These are phyloP conservation scores for Montifringilla adamsi DNA, from an alignment of 2,113 vertebrate genomes.

Conservation along the genomic window DNA sequence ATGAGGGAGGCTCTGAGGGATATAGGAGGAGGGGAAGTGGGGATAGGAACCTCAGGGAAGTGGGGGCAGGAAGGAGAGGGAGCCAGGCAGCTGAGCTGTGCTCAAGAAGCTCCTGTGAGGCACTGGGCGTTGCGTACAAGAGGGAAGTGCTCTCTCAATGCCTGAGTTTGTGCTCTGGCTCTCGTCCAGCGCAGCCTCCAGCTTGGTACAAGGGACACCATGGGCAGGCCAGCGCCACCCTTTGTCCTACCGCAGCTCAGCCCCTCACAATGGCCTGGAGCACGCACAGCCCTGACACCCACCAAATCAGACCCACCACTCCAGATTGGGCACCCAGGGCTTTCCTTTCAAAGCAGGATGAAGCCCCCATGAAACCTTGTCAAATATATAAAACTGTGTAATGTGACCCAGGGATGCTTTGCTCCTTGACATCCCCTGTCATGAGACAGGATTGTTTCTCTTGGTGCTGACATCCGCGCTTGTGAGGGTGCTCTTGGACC, in stretches of 20 bases:
- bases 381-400: not conserved
- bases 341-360: not conserved
- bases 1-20: not conserved
- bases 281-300: not conserved
- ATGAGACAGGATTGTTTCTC: not conserved
- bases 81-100: not conserved
- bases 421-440: not conserved
- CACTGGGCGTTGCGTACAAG: not conserved
- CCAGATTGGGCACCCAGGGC: not conserved
- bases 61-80: not conserved
- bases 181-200: rapidly evolving
- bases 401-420: not conserved
- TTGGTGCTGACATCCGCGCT: not conserved
- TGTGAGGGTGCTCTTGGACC: not conserved
- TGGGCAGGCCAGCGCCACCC: rapidly evolving
- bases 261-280: not conserved
- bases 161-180: rapidly evolving
- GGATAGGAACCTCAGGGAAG: too few species aligned
- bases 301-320: not conserved
- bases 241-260: not conserved
- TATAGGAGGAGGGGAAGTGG: not conserved
- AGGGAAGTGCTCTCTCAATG: rapidly evolving
- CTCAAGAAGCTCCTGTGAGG: too few species aligned
- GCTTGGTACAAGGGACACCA: not conserved
- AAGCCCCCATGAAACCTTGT: not conserved